phyloP scores from a whole-genome alignment of 2,888 invertebrate genomes.

The Limnephilus lunatus region DNA sequence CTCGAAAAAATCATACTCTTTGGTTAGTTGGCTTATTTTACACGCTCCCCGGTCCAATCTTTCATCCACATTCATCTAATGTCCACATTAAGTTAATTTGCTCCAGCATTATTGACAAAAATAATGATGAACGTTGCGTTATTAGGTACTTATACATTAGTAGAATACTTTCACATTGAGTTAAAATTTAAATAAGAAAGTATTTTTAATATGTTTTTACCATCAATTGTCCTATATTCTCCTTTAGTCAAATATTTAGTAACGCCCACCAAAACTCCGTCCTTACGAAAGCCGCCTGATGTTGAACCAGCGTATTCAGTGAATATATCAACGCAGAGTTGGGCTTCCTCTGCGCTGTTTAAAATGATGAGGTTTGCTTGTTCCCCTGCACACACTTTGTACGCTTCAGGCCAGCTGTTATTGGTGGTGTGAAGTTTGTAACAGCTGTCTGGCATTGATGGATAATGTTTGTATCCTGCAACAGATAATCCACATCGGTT shows the following conservation, averaged over 20 bases:
- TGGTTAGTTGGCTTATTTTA: too few species aligned
- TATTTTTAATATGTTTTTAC: too few species aligned
- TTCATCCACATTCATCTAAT: too few species aligned
- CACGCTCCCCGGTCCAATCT: too few species aligned
- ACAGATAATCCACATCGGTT: neutral
- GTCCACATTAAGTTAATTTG: too few species aligned
- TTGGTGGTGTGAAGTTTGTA: neutral
- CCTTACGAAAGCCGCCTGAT: neutral
- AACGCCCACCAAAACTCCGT: neutral
- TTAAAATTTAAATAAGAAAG: too few species aligned
- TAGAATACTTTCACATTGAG: too few species aligned
- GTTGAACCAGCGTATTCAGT: neutral
- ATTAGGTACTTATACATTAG: fast-evolving
- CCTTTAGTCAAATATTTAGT: neutral
- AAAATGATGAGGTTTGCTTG: neutral
- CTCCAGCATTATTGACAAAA: too few species aligned
- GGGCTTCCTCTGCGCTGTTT: too few species aligned
- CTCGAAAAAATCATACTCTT: too few species aligned
- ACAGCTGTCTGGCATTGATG: neutral
- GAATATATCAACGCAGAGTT: neutral
- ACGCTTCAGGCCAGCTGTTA: neutral
- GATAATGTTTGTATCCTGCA: neutral
- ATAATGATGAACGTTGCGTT: too few species aligned
- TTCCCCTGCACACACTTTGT: neutral
- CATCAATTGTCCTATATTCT: neutral